Evolutionary conservation across 2,113 vertebrate genomes (phyloP), one percentile per base, ranked within the genome.

Genomic region (Carettochelys insculpta): DNA sequence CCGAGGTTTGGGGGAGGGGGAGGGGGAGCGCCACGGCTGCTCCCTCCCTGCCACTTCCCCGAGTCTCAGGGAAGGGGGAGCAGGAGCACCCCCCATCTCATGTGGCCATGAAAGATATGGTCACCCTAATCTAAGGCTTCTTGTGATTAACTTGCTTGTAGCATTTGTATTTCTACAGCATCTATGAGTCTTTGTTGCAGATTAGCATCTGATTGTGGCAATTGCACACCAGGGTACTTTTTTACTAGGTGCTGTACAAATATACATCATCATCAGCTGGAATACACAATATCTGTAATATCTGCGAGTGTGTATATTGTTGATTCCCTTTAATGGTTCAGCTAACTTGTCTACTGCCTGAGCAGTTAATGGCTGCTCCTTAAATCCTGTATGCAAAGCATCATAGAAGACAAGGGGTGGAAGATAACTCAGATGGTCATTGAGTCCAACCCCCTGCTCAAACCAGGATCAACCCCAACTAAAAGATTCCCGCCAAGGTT

Each of bases 211-310:
- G 34, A n/a, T 38, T n/a, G 8, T n/a, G 34, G 31, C n/a, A 65
- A 76, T 31, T 45, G 20, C 31, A 65, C 12, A 25, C 38, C 10
- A 48, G 78, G n/a, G 53, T 45, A 25, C 3, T 54, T 71, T 6
- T 68, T 45, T 29, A 38, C 82, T 34, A 31, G 9, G 38, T 65
- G 3, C 34, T 41, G 38, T 34, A 77, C 29, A 88, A 1, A 19
- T 61, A 19, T 4, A 0, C 0, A 1, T 27, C 34, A 16, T 3
- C 38, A 8, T 79, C 9, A 24, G 45, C 3, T 0, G 6, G 27
- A 48, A 77, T 47, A 22, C 11, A 41, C 41, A 53, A 12, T 78
- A 4, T 58, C 77, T 78, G 38, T 34, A 53, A 12, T 78, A 4
- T 58, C 77, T 78, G 38, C 27, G 68, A 38, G 65, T 0, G 0